phyloP scores from a whole-genome alignment of 2,888 invertebrate species.

The Harpalus rufipes region DNA sequence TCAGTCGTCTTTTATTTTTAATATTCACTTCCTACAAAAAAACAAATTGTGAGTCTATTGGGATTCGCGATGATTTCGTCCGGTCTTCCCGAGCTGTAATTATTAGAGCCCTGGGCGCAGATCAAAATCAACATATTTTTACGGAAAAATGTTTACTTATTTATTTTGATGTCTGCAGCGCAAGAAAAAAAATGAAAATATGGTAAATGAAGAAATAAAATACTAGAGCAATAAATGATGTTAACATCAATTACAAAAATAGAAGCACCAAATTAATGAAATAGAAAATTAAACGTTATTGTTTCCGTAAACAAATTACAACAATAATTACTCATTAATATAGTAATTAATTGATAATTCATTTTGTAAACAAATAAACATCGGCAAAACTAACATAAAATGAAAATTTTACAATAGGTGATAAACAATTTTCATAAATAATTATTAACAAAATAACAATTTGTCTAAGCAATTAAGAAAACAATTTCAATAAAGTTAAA shows the following conservation, averaged over 20 bases:
- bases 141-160: neutral
- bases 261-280: neutral
- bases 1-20: conserved; percentile 42
- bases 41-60: conserved; percentile 31
- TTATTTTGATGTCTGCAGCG: neutral
- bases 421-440: too few species aligned
- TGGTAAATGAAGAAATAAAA: neutral
- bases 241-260: neutral
- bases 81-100: conserved; percentile 1
- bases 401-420: neutral
- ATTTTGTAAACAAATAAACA: neutral
- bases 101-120: conserved; percentile 1
- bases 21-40: conserved; percentile 36
- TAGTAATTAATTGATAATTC: neutral
- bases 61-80: conserved; percentile 15
- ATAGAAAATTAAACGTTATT: neutral
- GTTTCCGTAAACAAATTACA: neutral
- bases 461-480: neutral
- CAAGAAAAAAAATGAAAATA: neutral
- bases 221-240: neutral
- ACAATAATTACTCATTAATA: neutral
- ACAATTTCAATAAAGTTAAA: neutral
- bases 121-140: neutral
- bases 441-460: neutral
- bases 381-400: neutral